Percentiles rank a stretch among this genome's conserved stretches.
These are phyloP conservation scores for Paedocypris micromegethes DNA, from an alignment of 2,797 vertebrate genomes.

Conservation along the genomic window DNA sequence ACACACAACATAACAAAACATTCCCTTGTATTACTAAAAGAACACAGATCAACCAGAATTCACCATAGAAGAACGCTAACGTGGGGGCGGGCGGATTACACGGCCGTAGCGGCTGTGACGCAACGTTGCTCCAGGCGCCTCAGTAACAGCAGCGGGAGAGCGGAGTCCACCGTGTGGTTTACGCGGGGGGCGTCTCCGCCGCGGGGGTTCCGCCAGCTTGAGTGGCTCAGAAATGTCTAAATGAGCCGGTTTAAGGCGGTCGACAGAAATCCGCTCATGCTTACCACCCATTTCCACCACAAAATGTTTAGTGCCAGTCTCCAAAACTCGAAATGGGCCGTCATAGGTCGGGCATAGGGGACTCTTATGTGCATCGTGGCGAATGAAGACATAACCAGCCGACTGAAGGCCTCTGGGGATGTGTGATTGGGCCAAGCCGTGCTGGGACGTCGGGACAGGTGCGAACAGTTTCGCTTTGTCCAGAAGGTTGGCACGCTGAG, in stretches of 20 bases:
- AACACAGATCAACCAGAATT: no score
- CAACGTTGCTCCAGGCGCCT: not conserved
- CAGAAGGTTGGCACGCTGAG: not conserved
- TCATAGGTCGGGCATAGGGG: slow-evolving; percentile 12
- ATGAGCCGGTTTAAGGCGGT: no score
- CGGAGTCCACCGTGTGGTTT: not conserved
- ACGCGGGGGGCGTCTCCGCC: not conserved
- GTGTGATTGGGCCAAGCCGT: no score
- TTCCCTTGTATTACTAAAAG: no score
- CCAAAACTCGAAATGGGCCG: slow-evolving; percentile 4
- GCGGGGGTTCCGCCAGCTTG: no score
- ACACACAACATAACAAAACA: no score
- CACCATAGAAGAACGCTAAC: slow-evolving; percentile 4
- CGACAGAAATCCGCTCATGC: no score
- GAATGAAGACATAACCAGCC: no score
- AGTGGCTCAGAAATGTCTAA: no score
- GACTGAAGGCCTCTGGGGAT: no score
- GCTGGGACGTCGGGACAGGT: no score
- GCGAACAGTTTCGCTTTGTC: not conserved
- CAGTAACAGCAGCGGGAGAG: not conserved
- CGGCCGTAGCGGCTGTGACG: not conserved
- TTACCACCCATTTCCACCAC: not conserved
- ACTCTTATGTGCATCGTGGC: not conserved
- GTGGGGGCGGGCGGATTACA: not conserved
- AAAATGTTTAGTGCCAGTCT: not conserved